phyloP scores from a whole-genome alignment of 2,888 invertebrate genomes.

The Phania funesta region DNA sequence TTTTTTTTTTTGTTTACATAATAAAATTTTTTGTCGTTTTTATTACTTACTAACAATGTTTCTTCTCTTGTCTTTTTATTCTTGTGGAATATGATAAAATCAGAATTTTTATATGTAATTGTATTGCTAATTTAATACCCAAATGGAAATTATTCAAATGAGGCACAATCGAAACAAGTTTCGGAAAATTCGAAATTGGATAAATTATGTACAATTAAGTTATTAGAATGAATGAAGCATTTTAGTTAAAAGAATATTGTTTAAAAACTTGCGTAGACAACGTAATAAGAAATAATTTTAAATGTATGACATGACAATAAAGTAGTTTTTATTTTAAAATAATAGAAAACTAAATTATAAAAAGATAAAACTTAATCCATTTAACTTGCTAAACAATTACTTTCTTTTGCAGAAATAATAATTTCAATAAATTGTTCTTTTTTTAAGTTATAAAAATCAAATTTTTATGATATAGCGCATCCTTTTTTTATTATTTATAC shows the following conservation, averaged over 20 bases:
- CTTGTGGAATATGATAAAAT: constrained; percentile 36
- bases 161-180: background rate
- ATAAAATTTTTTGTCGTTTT: constrained; percentile 18
- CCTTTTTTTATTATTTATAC: constrained; percentile 31
- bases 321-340: background rate
- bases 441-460: too few species aligned
- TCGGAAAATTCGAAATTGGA: too few species aligned
- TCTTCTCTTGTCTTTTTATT: constrained; percentile 38
- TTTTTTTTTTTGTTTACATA: constrained; percentile 37
- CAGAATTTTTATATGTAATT: constrained; percentile 1
- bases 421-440: background rate
- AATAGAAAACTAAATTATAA: background rate
- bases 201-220: too few species aligned
- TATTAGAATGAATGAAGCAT: background rate
- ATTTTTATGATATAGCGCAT: background rate
- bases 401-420: constrained; percentile 7
- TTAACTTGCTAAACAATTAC: constrained; percentile 4
- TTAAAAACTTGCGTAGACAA: background rate
- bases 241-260: background rate
- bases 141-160: constrained; percentile 27
- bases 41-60: constrained; percentile 47
- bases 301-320: constrained; percentile 31
- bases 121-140: constrained; percentile 53
- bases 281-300: background rate
- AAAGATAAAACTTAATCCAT: constrained; percentile 3